Evolutionary conservation across 2,113 vertebrate genomes (phyloP).

Genomic region (Alligator sinensis): DNA sequence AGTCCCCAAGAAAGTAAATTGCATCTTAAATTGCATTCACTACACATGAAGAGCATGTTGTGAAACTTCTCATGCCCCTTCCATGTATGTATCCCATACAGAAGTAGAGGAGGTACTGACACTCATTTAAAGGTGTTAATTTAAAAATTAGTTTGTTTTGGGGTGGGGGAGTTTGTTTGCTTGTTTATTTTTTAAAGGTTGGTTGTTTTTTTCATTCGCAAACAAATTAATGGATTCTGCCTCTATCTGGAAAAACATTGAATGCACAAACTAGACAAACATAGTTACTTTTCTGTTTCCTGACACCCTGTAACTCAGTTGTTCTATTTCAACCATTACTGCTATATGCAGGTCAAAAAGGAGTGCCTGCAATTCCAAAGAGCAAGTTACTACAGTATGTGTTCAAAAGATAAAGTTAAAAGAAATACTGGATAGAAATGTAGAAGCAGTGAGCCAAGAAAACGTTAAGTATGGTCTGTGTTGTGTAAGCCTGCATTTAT

Average conservation of each 20-base stretch:
- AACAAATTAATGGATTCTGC: neutral
- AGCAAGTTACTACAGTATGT: slow-evolving; percentile 26
- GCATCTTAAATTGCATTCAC: neutral
- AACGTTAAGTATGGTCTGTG: neutral
- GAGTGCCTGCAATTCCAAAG: neutral
- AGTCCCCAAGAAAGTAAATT: neutral
- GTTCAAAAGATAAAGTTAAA: neutral
- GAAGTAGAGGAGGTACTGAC: neutral
- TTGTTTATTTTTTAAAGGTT: neutral
- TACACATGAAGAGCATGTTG: neutral
- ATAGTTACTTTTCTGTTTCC: neutral
- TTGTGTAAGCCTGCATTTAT: slow-evolving; percentile 1
- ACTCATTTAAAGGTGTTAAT: neutral
- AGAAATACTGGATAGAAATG: neutral
- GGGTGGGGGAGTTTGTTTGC: too few relatives aligned
- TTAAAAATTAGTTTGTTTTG: neutral
- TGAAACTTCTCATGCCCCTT: neutral
- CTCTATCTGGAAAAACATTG: neutral
- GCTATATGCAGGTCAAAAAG: neutral
- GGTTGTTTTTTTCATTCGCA: neutral
- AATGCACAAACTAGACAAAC: neutral
- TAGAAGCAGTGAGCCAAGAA: slow-evolving; percentile 2
- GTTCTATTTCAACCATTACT: neutral
- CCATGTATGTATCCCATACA: neutral
- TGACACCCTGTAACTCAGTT: neutral